Conservation (phyloP, 2,888 invertebrate species). For the Pollenia amentaria region DNA sequence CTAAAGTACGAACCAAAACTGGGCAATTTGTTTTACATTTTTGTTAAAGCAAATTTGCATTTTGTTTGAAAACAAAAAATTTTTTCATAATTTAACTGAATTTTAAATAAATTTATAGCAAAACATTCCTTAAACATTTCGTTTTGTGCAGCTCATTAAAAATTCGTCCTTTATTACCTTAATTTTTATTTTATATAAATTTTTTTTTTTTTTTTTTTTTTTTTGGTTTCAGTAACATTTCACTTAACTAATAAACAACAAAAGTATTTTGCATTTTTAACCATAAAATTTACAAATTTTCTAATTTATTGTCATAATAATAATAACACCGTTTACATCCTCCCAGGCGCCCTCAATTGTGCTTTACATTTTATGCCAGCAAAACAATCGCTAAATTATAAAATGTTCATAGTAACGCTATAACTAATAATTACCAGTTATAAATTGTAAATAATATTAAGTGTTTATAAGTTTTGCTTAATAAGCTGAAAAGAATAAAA, state of each 20-base stretch:
- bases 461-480: conserved; percentile 29
- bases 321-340: neutral
- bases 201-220: neutral
- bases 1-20: too few species aligned
- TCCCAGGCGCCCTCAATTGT: too few species aligned
- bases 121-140: too few species aligned
- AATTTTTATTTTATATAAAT: neutral
- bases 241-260: neutral
- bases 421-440: conserved; percentile 15
- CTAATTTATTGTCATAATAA: neutral
- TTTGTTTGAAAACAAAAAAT: too few species aligned
- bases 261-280: neutral
- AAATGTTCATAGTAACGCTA: neutral
- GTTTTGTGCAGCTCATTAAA: too few species aligned
- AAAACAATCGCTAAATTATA: neutral
- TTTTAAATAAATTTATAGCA: too few species aligned
- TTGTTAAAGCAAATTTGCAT: too few species aligned
- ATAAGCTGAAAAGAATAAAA: conserved; percentile 47
- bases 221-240: neutral
- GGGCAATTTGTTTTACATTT: too few species aligned
- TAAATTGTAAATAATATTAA: conserved; percentile 13
- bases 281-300: conserved; percentile 2
- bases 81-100: too few species aligned
- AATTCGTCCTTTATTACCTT: too few species aligned
- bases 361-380: too few species aligned